Percentiles rank a stretch among this genome's conserved stretches.
These are phyloP conservation scores for Microplitis demolitor DNA, from an alignment of 1,140 invertebrate genomes.

Conservation along the genomic window DNA sequence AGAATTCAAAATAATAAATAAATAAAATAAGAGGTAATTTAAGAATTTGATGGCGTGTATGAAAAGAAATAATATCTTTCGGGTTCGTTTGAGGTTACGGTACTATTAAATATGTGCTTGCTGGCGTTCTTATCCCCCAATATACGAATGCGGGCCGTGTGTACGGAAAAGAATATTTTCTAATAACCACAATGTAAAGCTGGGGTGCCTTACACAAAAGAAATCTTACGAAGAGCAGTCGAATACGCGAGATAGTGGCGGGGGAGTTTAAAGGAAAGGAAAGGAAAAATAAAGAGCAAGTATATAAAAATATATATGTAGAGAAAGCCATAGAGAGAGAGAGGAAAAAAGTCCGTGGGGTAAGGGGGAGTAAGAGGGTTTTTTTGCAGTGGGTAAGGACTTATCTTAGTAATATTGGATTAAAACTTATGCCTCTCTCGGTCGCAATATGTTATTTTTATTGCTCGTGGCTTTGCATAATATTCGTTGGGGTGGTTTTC, in stretches of 20 bases:
- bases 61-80: slow-evolving; percentile 7
- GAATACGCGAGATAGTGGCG: slow-evolving; percentile 1
- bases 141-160: neutral
- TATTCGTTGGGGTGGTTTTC: slow-evolving; percentile 39
- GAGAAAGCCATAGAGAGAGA: neutral
- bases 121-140: slow-evolving; percentile 16
- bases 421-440: slow-evolving; percentile 61
- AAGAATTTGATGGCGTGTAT: neutral
- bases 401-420: slow-evolving; percentile 63
- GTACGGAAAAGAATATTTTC: slow-evolving; percentile 55
- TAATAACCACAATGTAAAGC: slow-evolving; percentile 62
- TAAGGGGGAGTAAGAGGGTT: slow-evolving; percentile 4
- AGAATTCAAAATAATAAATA: neutral
- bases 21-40: neutral
- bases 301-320: too few species aligned
- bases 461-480: slow-evolving; percentile 64
- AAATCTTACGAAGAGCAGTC: slow-evolving; percentile 48
- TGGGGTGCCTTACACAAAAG: slow-evolving; percentile 61
- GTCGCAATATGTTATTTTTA: slow-evolving; percentile 64
- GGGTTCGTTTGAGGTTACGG: slow-evolving; percentile 15
- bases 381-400: slow-evolving; percentile 34
- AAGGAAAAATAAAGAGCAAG: slow-evolving; percentile 21
- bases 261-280: slow-evolving; percentile 15
- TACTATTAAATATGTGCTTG: slow-evolving; percentile 40
- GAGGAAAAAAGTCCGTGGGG: neutral